phyloP scores from a whole-genome alignment of 2,113 vertebrate species.

The Sigmodon hispidus region DNA sequence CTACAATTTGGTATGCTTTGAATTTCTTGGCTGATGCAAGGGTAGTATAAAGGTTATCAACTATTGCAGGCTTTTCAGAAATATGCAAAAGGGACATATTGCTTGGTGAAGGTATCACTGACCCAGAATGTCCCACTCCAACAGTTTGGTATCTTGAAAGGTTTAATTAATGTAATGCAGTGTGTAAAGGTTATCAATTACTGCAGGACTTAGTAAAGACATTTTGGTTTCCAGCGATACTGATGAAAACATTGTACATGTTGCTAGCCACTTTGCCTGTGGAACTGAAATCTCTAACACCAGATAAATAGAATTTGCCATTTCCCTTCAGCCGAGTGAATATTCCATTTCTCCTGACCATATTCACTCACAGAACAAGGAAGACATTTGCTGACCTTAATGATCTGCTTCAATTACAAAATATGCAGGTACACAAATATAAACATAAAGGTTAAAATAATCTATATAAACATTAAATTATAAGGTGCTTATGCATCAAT shows the following conservation, averaged over 20 bases:
- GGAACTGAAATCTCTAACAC: not conserved
- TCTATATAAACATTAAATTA: not conserved
- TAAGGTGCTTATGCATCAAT: not conserved
- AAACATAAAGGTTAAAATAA: not conserved
- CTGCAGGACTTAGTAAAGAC: not conserved
- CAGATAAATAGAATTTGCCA: no score
- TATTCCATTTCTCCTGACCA: not conserved
- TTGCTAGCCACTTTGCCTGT: not conserved
- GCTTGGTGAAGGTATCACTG: slow-evolving; percentile 26
- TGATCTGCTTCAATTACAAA: not conserved
- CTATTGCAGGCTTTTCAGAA: not conserved
- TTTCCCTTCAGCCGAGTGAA: not conserved
- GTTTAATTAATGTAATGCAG: slow-evolving; percentile 40
- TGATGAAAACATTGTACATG: not conserved
- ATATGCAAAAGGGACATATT: not conserved
- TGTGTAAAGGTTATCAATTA: slow-evolving; percentile 54
- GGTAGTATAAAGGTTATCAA: slow-evolving; percentile 13
- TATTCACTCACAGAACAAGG: not conserved
- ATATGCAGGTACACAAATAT: not conserved
- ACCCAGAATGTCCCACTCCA: slow-evolving; percentile 11
- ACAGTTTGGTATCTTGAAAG: not conserved
- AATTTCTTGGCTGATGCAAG: not conserved
- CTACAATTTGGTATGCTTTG: not conserved
- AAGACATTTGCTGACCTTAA: not conserved
- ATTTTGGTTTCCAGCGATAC: not conserved